phyloP scores from a whole-genome alignment of 2,797 vertebrate genomes.

The Cyprinodon diabolis region DNA sequence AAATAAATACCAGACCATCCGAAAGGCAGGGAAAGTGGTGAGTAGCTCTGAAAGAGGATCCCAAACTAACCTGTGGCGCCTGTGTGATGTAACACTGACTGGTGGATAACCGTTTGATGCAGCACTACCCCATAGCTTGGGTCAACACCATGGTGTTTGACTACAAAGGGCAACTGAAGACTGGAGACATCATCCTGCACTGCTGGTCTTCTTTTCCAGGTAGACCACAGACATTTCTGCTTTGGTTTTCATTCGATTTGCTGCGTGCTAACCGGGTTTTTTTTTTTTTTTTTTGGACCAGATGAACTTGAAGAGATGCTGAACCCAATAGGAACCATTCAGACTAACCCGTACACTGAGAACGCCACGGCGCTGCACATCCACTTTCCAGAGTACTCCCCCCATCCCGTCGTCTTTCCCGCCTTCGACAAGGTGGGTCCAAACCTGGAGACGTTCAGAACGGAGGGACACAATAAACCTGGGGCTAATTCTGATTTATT shows the following conservation, averaged over 20 bases:
- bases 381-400: slow-evolving; percentile 88
- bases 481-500: no score
- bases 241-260: neutral
- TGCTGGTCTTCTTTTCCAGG: slow-evolving; percentile 99
- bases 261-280: neutral
- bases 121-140: slow-evolving; percentile 99
- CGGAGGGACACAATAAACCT: no score
- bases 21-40: slow-evolving; percentile 80
- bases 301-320: slow-evolving; percentile 99
- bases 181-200: slow-evolving; percentile 89
- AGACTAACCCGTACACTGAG: slow-evolving; percentile 96
- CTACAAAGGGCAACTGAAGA: slow-evolving; percentile 95
- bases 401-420: slow-evolving; percentile 88
- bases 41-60: slow-evolving; percentile 23
- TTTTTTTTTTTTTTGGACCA: slow-evolving; percentile 54
- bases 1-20: slow-evolving; percentile 95
- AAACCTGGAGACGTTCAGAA: no score
- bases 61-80: no score
- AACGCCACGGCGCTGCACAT: slow-evolving; percentile 94
- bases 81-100: neutral
- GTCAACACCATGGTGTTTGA: slow-evolving; percentile 99
- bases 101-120: slow-evolving; percentile 31
- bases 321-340: slow-evolving; percentile 97
- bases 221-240: slow-evolving; percentile 44
- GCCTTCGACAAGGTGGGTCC: slow-evolving; percentile 94